Conservation (phyloP, 2,888 invertebrate species). For the Leptopilina drosophilae region DNA sequence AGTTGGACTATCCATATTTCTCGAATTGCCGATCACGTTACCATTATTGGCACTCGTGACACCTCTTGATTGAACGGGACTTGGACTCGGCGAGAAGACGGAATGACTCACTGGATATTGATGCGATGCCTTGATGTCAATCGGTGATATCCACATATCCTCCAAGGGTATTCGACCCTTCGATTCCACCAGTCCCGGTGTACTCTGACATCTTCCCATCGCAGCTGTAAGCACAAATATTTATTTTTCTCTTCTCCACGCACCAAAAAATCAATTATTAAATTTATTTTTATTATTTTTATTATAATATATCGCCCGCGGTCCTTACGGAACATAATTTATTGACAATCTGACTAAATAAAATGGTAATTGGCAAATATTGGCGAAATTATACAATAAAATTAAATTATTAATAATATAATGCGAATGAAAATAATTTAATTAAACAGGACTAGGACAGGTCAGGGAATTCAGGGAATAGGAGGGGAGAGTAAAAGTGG, state of each 20-base stretch:
- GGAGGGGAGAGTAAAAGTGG: too few relatives aligned
- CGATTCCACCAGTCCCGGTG: conserved; percentile 96
- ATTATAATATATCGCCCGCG: too few relatives aligned
- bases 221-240: conserved; percentile 82
- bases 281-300: too few relatives aligned
- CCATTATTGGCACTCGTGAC: conserved; percentile 55
- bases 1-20: conserved; percentile 71
- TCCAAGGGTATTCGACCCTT: conserved; percentile 92
- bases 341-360: too few relatives aligned
- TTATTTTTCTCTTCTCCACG: background rate
- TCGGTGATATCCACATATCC: conserved; percentile 87
- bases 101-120: conserved; percentile 68
- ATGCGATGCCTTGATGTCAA: conserved; percentile 71
- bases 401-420: too few relatives aligned
- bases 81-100: conserved; percentile 73
- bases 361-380: too few relatives aligned
- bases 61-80: conserved; percentile 67
- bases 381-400: too few relatives aligned
- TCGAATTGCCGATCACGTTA: conserved; percentile 55
- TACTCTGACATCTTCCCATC: conserved; percentile 96
- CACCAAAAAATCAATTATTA: too few relatives aligned
- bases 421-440: too few relatives aligned
- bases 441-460: too few relatives aligned
- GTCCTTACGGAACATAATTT: too few relatives aligned
- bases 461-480: too few relatives aligned